Evolutionary conservation across 2,797 vertebrate species (phyloP), one percentile per base, ranked within the genome.

Genomic region (Acipenser ruthenus): DNA sequence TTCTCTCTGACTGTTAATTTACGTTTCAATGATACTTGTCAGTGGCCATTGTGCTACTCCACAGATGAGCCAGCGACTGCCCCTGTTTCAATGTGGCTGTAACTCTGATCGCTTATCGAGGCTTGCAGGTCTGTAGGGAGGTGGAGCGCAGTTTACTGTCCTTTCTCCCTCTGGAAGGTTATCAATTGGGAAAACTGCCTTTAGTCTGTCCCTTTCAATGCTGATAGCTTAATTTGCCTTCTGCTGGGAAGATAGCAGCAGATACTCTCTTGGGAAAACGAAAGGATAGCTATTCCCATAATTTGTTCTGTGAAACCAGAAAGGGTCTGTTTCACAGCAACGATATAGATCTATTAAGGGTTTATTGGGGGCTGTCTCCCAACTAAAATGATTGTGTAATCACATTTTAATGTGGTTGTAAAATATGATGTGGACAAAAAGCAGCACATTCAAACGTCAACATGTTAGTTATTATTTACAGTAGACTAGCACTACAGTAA

Each of bases 51-150:
- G 51, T 58, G 67, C 65, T 52, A 58, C 67, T 60, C 75, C 73
- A 68, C 68, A 66, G 51, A 72, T 75, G 75, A 73, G 71, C 68
- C 64, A 77, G 75, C 72, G 76, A 7, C 15, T 47, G 49, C 53
- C 58, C 13, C 23, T 66, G 64, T 52, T 56, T n/a, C n/a, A 23
- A 53, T n/a, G 64, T 65, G 51, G 8, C 5, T 37, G 37, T 63
- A 73, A 52, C 68, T 77, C 73, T 71, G 76, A 87, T 83, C 80
- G 80, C 84, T 86, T 89, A 89, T 89, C 88, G 72, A 79, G 76
- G 66, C 79, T 70, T 78, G 71, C 87, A 89, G 87, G 76, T 81
- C 74, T 13, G 74, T 75, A 63, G 78, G 69, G 68, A 66, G 65
- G 74, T 65, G 67, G 70, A 63, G 23, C 65, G 66, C 65, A 64